Percentiles rank a stretch among this genome's conserved stretches.
These are phyloP conservation scores for Lithophane leautieri DNA, from an alignment of 2,888 invertebrate species.

Conservation along the genomic window DNA sequence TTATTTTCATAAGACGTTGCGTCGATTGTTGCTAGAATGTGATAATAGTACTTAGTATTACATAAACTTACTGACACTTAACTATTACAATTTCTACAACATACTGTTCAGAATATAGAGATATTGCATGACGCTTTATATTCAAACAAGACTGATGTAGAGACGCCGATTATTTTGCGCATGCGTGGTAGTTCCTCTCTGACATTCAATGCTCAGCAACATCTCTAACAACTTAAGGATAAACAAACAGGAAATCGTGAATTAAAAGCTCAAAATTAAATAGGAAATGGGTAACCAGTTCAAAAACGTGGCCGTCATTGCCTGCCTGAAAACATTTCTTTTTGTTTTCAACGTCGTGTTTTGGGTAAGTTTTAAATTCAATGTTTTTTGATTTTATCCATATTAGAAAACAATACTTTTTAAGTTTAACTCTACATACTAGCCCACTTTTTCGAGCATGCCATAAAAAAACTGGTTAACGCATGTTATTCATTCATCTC, in stretches of 20 bases:
- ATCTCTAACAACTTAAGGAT: constrained; percentile 39
- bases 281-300: constrained; percentile 92
- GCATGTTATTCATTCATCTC: constrained; percentile 13
- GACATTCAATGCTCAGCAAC: constrained; percentile 42
- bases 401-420: neutral
- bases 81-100: neutral
- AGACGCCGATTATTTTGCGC: constrained; percentile 80
- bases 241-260: constrained; percentile 47
- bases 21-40: constrained; percentile 2
- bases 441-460: neutral
- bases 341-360: constrained; percentile 95
- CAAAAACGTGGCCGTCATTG: constrained; percentile 93
- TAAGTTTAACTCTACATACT: neutral
- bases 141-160: constrained; percentile 58
- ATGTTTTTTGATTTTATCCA: neutral
- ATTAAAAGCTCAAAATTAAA: constrained; percentile 37
- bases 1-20: neutral
- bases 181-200: constrained; percentile 72
- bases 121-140: neutral
- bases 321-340: constrained; percentile 94
- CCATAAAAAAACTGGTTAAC: neutral
- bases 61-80: constrained; percentile 5
- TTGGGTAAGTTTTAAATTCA: constrained; percentile 92
- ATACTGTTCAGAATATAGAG: neutral
- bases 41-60: neutral